These are phyloP conservation scores for Minunthozetes semirufus DNA, from an alignment of 2,888 invertebrate genomes.

Conservation along the genomic window DNA sequence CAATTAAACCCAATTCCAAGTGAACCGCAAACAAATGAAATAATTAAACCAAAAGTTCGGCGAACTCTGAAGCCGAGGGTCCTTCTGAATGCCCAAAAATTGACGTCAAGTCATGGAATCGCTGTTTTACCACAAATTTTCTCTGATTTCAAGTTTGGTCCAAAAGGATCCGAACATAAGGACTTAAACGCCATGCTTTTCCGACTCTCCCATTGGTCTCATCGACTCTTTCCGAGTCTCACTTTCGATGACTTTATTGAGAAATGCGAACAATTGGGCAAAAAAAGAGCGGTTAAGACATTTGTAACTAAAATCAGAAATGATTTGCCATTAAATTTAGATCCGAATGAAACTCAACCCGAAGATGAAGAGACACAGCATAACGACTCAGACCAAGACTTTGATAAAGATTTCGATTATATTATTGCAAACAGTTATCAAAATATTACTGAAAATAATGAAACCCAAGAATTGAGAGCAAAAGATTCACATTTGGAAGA, in stretches of 20 bases:
- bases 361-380: background rate
- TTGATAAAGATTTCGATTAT: no score
- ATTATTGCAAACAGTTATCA: no score
- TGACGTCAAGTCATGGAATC: conserved; percentile 73
- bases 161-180: conserved; percentile 68
- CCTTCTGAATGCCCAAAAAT: conserved; percentile 46
- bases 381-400: background rate
- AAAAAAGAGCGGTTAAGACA: conserved; percentile 57
- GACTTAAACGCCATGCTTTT: conserved; percentile 74
- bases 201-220: conserved; percentile 85
- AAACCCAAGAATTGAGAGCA: no score
- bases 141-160: conserved; percentile 70
- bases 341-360: background rate
- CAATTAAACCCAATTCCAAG: no score
- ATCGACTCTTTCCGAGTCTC: conserved; percentile 80
- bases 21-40: background rate
- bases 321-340: background rate
- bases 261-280: conserved; percentile 71
- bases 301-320: background rate
- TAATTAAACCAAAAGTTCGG: conserved; percentile 27
- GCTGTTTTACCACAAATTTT: conserved; percentile 70
- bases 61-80: conserved; percentile 37
- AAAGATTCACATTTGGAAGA: no score
- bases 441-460: no score
- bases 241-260: conserved; percentile 76